Evolutionary conservation across 2,113 vertebrate genomes (phyloP), one percentile per base, ranked within the genome.

Genomic region (Leuciscus idus): DNA sequence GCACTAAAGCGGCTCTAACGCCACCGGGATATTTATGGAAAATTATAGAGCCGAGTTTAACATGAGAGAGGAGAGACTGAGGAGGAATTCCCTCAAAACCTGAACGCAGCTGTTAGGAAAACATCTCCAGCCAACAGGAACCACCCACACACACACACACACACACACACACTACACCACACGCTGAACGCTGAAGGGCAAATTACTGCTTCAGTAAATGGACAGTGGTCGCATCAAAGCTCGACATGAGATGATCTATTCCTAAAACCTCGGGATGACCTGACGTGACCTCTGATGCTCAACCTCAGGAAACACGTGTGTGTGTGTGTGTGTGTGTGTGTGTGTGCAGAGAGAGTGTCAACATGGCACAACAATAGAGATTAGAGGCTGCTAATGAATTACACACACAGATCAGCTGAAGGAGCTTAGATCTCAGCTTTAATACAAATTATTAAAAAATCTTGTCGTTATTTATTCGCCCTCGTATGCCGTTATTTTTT

Each of bases 21-120:
- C 33, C 11, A 3, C 33, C 33, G 19, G 21, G 36, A 80, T 43
- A 36, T 46, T 62, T 62, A 15, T 6, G 78, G 55, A 26, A 61
- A 62, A 80, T 46, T n/a, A 80, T 62, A 80, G 55, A 39, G 77
- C 0, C 0, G 33, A 62, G 4, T 21, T 55, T 19, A 52, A 59
- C 76, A 48, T 8, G n/a, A 59, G 39, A 81, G 79, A 62, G 59
- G 1, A 23, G 21, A 72, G 12, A 43, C 19, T 52, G n/a, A 19
- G 46, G 6, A 48, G 73, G 79, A 81, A 15, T 81, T 64, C 59
- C 78, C 59, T 81, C 78, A 19, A 64, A 81, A 80, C 55, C 78
- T 1, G 10, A 43, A 62, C 3, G 13, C 57, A 43, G 78, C 57
- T 30, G 33, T 59, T 23, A 17, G 21, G 26, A 36, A 19, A 81